Percentiles rank a stretch among this genome's conserved stretches.
These are phyloP conservation scores for Cecropterus lyciades DNA, from an alignment of 1,140 invertebrate species.

Conservation along the genomic window DNA sequence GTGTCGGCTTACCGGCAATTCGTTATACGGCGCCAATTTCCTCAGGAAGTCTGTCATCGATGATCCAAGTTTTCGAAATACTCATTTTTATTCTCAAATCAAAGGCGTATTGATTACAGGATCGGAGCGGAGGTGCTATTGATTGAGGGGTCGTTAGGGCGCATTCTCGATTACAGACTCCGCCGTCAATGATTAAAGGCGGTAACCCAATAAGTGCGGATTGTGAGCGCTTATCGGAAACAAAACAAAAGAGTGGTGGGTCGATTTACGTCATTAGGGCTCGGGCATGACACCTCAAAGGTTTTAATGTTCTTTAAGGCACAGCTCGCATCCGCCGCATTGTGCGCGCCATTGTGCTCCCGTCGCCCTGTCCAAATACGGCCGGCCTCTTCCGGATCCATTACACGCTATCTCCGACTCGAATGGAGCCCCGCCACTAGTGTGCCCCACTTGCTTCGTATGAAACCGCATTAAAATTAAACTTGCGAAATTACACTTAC, in stretches of 20 bases:
- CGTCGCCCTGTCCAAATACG: constrained; percentile 63
- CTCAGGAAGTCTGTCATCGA: constrained; percentile 22
- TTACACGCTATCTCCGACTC: constrained; percentile 39
- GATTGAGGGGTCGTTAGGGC: constrained; percentile 64
- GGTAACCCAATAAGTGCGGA: constrained; percentile 73
- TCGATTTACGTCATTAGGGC: constrained; percentile 74
- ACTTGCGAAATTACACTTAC: not conserved
- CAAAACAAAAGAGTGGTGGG: constrained; percentile 68
- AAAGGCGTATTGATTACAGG: constrained; percentile 71
- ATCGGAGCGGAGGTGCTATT: constrained; percentile 48
- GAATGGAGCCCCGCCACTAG: constrained; percentile 21
- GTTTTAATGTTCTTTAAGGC: constrained; percentile 43
- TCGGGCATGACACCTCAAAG: constrained; percentile 47
- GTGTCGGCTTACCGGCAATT: constrained; percentile 38
- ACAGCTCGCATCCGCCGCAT: constrained; percentile 48
- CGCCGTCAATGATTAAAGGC: constrained; percentile 72
- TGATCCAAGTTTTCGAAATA: constrained; percentile 45
- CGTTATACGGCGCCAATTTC: constrained; percentile 47
- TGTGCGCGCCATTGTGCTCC: constrained; percentile 55
- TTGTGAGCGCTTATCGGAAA: constrained; percentile 61
- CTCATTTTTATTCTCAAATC: constrained; percentile 62
- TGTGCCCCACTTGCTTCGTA: not conserved
- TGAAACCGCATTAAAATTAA: not conserved
- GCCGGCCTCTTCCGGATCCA: constrained; percentile 48
- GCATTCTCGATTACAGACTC: constrained; percentile 47